Evolutionary conservation across 1,140 invertebrate genomes (phyloP).

Genomic region (Pogonomyrmex barbatus): DNA sequence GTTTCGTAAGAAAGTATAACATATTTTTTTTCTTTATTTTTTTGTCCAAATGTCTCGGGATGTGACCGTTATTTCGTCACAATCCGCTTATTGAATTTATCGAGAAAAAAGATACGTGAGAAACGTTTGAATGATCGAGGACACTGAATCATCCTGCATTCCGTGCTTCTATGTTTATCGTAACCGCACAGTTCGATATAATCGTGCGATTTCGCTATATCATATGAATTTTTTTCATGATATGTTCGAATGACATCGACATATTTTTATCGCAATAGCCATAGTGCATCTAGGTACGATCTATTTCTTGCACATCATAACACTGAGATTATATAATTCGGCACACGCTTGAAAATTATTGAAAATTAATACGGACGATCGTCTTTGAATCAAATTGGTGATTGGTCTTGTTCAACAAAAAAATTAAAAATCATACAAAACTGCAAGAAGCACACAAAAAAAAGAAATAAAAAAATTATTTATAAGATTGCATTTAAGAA

Average conservation of each 20-base stretch:
- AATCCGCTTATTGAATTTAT: background rate
- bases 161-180: slow-evolving; percentile 12
- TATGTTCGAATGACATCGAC: slow-evolving; percentile 4
- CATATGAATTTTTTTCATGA: slow-evolving; percentile 14
- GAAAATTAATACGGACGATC: background rate
- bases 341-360: background rate
- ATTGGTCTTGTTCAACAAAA: background rate
- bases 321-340: slow-evolving; percentile 6
- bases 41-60: background rate
- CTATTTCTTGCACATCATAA: slow-evolving; percentile 11
- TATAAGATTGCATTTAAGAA: slow-evolving; percentile 2
- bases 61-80: slow-evolving; percentile 17
- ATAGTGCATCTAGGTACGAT: background rate
- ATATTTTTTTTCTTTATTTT: background rate
- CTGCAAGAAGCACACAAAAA: background rate
- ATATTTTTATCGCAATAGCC: background rate
- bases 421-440: background rate
- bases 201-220: slow-evolving; percentile 16
- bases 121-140: background rate
- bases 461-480: background rate
- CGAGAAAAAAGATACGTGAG: background rate
- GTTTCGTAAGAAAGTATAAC: background rate
- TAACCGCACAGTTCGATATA: background rate
- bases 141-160: slow-evolving; percentile 33
- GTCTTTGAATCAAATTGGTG: background rate